Percentiles rank a stretch among this genome's conserved stretches.
These are phyloP conservation scores for Agrotis puta DNA, from an alignment of 2,888 invertebrate species.

Conservation along the genomic window DNA sequence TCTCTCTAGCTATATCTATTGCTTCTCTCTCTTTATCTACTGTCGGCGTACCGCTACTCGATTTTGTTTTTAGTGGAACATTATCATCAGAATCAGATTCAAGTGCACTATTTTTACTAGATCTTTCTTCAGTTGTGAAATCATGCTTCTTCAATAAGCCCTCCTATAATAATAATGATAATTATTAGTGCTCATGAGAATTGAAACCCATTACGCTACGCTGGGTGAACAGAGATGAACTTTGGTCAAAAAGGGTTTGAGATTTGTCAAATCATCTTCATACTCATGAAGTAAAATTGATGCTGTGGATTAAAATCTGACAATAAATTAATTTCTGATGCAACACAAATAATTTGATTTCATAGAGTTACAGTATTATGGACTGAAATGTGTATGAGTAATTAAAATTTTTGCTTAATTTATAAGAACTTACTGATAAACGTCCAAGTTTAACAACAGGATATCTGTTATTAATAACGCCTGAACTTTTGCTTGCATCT, in stretches of 20 bases:
- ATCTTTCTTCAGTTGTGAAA: constrained; percentile 78
- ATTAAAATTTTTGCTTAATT: neutral
- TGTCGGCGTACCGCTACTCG: constrained; percentile 75
- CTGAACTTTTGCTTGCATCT: constrained; percentile 79
- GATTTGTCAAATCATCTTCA: neutral
- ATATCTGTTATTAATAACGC: constrained; percentile 80
- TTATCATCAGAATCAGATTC: constrained; percentile 89
- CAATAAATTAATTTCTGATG: neutral
- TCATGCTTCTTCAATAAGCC: constrained; percentile 88
- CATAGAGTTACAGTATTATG: neutral
- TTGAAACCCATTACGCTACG: neutral
- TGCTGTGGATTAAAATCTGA: neutral
- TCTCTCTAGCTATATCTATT: constrained; percentile 89
- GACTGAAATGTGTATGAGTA: neutral
- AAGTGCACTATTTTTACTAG: constrained; percentile 85
- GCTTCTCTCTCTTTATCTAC: constrained; percentile 89
- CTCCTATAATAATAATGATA: constrained; percentile 74
- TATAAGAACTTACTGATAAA: constrained; percentile 82
- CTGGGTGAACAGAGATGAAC: neutral
- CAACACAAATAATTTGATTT: neutral
- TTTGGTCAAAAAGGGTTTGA: neutral
- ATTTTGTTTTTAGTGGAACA: constrained; percentile 84
- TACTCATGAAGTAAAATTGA: neutral
- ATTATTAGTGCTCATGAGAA: neutral
- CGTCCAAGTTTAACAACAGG: constrained; percentile 89